Conservation (phyloP, 2,113 vertebrate species). For the Mustelus asterias region DNA sequence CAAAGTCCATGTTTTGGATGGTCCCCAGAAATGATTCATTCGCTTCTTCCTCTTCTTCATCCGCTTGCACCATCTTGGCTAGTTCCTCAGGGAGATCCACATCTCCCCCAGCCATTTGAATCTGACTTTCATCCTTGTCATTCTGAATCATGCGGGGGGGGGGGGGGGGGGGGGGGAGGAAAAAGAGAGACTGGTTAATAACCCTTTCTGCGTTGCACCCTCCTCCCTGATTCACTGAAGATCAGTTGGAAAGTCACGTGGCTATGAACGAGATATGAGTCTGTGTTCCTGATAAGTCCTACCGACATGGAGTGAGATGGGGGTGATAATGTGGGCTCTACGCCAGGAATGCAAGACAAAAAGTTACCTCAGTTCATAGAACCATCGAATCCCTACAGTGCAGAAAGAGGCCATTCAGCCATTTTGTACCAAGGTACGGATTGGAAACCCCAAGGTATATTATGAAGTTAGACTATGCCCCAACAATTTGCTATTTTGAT, state of each 20-base stretch:
- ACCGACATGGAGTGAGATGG: not conserved
- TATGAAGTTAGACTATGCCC: no score
- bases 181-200: not conserved
- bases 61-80: constrained; percentile 58
- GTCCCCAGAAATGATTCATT: constrained; percentile 49
- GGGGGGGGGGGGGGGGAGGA: no score
- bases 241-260: not conserved
- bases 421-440: no score
- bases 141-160: constrained; percentile 47
- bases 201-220: not conserved
- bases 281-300: not conserved
- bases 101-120: constrained; percentile 54
- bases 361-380: no score
- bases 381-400: no score
- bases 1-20: constrained; percentile 56
- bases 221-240: not conserved
- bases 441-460: no score
- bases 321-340: not conserved
- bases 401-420: no score
- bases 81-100: constrained; percentile 59
- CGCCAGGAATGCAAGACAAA: not conserved
- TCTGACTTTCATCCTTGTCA: constrained; percentile 54
- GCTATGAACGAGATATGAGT: not conserved
- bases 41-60: constrained; percentile 56
- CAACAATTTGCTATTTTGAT: no score